A percentile compares a stretch with the other conserved stretches of the same genome.
Evolutionary conservation across 1,140 invertebrate species (phyloP).

Genomic region (Pectinophora gossypiella): DNA sequence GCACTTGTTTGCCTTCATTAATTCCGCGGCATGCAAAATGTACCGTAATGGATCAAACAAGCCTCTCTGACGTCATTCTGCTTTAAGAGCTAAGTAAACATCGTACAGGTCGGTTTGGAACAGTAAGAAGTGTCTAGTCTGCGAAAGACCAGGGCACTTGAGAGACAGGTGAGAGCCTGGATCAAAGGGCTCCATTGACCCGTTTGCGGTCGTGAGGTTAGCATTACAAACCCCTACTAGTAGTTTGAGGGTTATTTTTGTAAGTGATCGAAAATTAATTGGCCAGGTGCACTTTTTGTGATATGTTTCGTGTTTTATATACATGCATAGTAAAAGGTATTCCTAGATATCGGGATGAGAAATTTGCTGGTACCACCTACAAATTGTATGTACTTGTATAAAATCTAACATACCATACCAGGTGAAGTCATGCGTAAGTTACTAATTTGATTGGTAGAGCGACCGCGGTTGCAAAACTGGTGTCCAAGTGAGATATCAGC

Average conservation of each 20-base stretch:
- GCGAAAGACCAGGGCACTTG: constrained; percentile 44
- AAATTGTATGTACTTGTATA: too few species aligned
- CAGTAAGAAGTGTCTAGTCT: constrained; percentile 56
- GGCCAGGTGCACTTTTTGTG: too few species aligned
- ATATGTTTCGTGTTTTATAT: too few species aligned
- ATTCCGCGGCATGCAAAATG: background rate
- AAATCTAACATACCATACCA: too few species aligned
- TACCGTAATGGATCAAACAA: background rate
- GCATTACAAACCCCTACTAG: constrained; percentile 19
- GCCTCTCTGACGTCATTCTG: background rate
- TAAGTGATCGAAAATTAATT: background rate
- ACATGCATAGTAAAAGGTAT: background rate
- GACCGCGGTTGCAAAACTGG: too few species aligned
- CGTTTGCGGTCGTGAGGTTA: constrained; percentile 37
- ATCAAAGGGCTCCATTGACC: constrained; percentile 67
- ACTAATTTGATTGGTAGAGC: too few species aligned
- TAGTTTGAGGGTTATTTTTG: constrained; percentile 5
- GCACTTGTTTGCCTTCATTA: too few species aligned
- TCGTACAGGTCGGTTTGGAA: constrained; percentile 38
- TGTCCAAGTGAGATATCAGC: too few species aligned
- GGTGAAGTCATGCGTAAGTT: too few species aligned
- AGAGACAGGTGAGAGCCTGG: constrained; percentile 51
- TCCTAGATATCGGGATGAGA: too few species aligned
- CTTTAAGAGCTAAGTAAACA: constrained; percentile 33
- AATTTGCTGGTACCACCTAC: too few species aligned